Conservation (phyloP, 2,888 invertebrate genomes). For the Lasioglossum figueresi region DNA sequence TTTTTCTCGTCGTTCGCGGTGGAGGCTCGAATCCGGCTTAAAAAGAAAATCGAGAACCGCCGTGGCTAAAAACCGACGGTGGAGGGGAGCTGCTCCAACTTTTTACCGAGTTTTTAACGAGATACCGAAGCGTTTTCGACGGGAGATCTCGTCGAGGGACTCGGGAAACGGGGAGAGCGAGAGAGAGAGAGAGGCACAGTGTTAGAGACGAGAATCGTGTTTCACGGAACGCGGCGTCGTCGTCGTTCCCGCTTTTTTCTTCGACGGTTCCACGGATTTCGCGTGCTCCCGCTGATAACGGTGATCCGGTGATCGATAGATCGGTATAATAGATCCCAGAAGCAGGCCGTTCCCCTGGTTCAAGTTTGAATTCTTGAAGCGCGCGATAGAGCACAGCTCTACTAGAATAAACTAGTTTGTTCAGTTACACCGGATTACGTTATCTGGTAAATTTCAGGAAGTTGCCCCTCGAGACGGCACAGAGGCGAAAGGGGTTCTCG, state of each 20-base stretch:
- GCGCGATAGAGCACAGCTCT: neutral
- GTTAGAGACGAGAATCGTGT: conserved; percentile 41
- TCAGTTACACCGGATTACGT: neutral
- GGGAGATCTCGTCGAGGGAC: conserved; percentile 32
- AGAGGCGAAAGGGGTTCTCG: too few species aligned
- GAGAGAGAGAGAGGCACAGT: neutral
- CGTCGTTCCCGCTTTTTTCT: conserved; percentile 14
- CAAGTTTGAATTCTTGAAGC: neutral
- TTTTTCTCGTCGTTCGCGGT: conserved; percentile 59
- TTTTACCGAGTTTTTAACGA: conserved; percentile 77
- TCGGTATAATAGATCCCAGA: neutral
- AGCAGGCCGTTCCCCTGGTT: neutral
- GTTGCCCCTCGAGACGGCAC: too few species aligned
- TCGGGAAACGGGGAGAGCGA: neutral
- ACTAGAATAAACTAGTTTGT: neutral
- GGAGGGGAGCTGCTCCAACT: conserved; percentile 50
- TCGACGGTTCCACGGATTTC: neutral
- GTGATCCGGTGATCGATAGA: conserved; percentile 35
- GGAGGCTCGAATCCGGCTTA: conserved; percentile 59
- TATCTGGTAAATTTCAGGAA: neutral
- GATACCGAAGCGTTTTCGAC: conserved; percentile 71
- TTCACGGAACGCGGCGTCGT: conserved; percentile 42
- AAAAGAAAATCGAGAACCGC: conserved; percentile 51
- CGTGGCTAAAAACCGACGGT: neutral
- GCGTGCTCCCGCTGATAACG: neutral